Conservation (phyloP, 2,888 invertebrate genomes). For the Caenorhabditis drosophilae region DNA sequence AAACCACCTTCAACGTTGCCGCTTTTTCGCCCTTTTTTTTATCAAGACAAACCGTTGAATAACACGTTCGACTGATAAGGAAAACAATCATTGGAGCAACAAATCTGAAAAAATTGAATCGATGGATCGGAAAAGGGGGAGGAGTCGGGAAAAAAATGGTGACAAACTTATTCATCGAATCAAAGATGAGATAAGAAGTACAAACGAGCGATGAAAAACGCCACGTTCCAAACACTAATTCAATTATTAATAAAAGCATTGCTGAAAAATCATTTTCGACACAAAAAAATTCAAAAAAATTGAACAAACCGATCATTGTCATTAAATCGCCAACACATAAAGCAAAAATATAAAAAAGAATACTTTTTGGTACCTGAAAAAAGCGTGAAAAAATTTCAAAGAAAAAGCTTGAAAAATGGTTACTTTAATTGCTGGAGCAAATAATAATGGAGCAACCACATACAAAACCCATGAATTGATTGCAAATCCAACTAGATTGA, state of each 20-base stretch:
- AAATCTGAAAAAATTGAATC: constrained; percentile 56
- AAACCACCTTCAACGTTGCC: constrained; percentile 61
- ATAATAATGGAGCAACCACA: constrained; percentile 64
- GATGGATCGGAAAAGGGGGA: not conserved
- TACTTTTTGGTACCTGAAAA: constrained; percentile 62
- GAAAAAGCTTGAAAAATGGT: not conserved
- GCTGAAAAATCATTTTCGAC: no score
- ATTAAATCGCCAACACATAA: constrained; percentile 66
- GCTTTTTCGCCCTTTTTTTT: constrained; percentile 59
- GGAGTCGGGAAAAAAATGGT: not conserved
- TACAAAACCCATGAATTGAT: constrained; percentile 65
- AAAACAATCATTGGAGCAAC: constrained; percentile 67
- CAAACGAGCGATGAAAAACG: constrained; percentile 59
- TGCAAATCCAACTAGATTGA: constrained; percentile 65
- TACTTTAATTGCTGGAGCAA: constrained; percentile 56
- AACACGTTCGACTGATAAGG: constrained; percentile 66
- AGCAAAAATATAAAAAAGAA: constrained; percentile 66
- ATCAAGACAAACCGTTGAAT: constrained; percentile 65
- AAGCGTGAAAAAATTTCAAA: not conserved
- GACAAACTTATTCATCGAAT: constrained; percentile 66
- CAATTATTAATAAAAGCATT: constrained; percentile 65
- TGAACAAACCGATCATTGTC: constrained; percentile 68
- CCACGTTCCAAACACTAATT: constrained; percentile 66
- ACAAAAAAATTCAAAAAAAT: no score
- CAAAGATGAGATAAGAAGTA: constrained; percentile 63